These are phyloP conservation scores for Protosalanx chinensis DNA, from an alignment of 2,797 vertebrate genomes.

Conservation along the genomic window DNA sequence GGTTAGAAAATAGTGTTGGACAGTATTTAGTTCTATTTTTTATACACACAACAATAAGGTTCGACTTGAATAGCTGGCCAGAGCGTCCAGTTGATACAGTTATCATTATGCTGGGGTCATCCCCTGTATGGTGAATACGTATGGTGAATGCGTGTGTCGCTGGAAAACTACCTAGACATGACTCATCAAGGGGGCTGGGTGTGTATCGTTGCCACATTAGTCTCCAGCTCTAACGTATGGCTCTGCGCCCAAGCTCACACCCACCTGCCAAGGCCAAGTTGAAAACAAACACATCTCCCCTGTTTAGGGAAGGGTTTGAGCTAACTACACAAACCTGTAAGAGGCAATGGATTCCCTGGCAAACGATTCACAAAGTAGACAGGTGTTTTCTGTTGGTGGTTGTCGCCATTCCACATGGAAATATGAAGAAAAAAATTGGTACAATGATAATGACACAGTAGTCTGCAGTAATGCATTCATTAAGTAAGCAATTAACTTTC, in stretches of 20 bases:
- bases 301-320: neutral
- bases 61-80: slow-evolving; percentile 25
- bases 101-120: slow-evolving; percentile 46
- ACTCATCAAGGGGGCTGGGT: slow-evolving; percentile 20
- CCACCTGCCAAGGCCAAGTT: slow-evolving; percentile 25
- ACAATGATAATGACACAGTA: neutral
- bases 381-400: slow-evolving; percentile 5
- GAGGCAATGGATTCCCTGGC: neutral
- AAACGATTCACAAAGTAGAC: neutral
- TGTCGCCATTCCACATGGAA: neutral
- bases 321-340: neutral
- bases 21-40: no score
- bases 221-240: slow-evolving; percentile 19
- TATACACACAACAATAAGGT: slow-evolving; percentile 41
- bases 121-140: slow-evolving; percentile 21
- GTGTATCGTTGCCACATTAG: slow-evolving; percentile 10
- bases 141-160: slow-evolving; percentile 18
- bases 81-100: slow-evolving; percentile 39
- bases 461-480: neutral
- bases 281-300: slow-evolving; percentile 17
- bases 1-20: no score
- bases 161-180: slow-evolving; percentile 23
- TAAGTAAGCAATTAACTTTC: neutral
- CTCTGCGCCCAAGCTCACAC: slow-evolving; percentile 17
- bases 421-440: neutral